A percentile compares a stretch with the other conserved stretches of the same genome.
Conservation (phyloP, 2,113 vertebrate species). For the Myanophis thanlyinensis region DNA sequence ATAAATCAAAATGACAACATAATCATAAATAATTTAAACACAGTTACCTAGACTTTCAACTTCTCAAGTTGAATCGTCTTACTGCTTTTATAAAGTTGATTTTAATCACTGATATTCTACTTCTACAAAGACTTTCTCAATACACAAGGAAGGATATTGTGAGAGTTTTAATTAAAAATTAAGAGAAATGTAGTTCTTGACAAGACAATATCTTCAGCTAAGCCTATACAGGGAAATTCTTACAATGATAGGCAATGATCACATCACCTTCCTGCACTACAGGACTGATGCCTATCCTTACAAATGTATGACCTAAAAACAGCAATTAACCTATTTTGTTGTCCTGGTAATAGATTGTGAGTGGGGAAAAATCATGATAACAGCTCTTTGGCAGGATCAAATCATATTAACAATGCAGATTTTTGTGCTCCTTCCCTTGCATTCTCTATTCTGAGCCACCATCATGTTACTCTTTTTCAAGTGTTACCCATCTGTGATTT, state of each 20-base stretch:
- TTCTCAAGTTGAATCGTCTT: not conserved
- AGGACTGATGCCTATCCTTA: not conserved
- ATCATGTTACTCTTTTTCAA: constrained; percentile 24
- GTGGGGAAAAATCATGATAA: not conserved
- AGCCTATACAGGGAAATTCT: not conserved
- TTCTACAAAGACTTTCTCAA: not conserved
- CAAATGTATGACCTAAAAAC: not conserved
- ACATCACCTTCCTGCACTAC: not conserved
- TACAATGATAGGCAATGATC: not conserved
- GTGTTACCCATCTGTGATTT: constrained; percentile 24
- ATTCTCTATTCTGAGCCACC: constrained; percentile 18
- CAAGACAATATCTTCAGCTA: not conserved
- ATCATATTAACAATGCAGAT: not conserved
- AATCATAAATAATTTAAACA: not conserved
- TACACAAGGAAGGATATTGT: not conserved
- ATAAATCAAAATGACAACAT: not conserved
- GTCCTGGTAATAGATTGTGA: not conserved
- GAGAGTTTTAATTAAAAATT: not conserved
- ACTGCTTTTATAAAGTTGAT: not conserved
- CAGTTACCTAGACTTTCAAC: not conserved
- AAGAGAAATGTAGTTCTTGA: not conserved
- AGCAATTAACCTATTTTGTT: not conserved
- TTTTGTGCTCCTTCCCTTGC: not conserved
- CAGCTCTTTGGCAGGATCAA: not conserved
- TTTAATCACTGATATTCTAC: not conserved